Evolutionary conservation across 2,888 invertebrate species (phyloP).

Genomic region (Euproctis similis): DNA sequence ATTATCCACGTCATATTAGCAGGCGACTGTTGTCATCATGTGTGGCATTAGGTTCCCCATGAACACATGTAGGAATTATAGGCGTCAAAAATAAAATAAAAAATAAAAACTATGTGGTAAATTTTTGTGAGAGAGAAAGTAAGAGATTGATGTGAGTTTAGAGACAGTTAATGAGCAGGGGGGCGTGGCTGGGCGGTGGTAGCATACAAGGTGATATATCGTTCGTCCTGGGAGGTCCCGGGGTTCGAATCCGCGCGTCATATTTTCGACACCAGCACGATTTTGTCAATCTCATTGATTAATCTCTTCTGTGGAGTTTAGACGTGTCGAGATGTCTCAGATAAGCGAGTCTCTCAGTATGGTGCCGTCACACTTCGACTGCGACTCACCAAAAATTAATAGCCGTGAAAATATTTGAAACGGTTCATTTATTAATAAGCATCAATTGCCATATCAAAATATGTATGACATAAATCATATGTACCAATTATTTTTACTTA

Average conservation of each 20-base stretch:
- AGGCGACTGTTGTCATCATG: slow-evolving; percentile 20
- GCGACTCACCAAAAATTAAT: slow-evolving; percentile 27
- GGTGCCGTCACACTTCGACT: slow-evolving; percentile 25
- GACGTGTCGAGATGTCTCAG: slow-evolving; percentile 44
- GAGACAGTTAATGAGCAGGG: slow-evolving; percentile 62
- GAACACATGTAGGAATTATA: background rate
- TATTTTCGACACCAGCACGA: slow-evolving; percentile 72
- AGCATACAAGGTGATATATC: slow-evolving; percentile 61
- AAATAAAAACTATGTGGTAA: no score
- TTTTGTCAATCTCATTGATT: slow-evolving; percentile 69
- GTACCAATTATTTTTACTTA: slow-evolving; percentile 3
- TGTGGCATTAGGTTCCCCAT: slow-evolving; percentile 11
- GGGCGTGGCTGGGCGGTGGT: slow-evolving; percentile 56
- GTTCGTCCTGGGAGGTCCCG: slow-evolving; percentile 70
- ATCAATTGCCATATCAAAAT: slow-evolving; percentile 22
- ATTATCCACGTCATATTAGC: no score
- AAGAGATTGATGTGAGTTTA: slow-evolving; percentile 64
- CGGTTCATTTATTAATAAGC: slow-evolving; percentile 25
- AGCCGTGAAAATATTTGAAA: slow-evolving; percentile 26
- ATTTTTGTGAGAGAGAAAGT: slow-evolving; percentile 36
- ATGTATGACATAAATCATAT: slow-evolving; percentile 15
- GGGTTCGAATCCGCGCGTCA: slow-evolving; percentile 46
- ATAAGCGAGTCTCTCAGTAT: slow-evolving; percentile 35
- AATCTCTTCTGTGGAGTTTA: slow-evolving; percentile 51
- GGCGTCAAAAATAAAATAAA: slow-evolving; percentile 21